These are phyloP conservation scores for Trypoxylon attenuatum DNA, from an alignment of 2,888 invertebrate species.

Conservation along the genomic window DNA sequence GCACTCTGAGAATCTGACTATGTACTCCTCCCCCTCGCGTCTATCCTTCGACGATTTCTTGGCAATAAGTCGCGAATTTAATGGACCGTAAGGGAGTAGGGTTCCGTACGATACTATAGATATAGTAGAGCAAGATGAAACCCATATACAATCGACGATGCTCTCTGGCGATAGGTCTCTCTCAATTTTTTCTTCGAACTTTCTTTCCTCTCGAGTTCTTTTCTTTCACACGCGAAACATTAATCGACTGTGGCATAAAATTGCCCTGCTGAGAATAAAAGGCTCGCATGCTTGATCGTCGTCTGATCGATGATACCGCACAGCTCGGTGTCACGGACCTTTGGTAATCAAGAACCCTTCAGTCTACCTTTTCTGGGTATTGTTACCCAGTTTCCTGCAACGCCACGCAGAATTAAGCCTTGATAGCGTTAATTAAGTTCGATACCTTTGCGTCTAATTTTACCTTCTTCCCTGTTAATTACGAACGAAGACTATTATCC, in stretches of 20 bases:
- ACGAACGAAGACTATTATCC: too few species aligned
- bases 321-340: too few species aligned
- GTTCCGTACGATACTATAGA: slow-evolving; percentile 32
- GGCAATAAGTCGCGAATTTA: slow-evolving; percentile 43
- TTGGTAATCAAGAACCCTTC: too few species aligned
- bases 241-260: slow-evolving; percentile 37
- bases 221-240: slow-evolving; percentile 13
- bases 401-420: too few species aligned
- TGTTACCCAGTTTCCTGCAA: too few species aligned
- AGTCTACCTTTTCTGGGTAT: too few species aligned
- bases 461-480: too few species aligned
- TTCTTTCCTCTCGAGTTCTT: background rate
- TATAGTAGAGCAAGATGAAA: slow-evolving; percentile 31
- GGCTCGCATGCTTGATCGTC: slow-evolving; percentile 28
- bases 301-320: slow-evolving; percentile 32
- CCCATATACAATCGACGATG: slow-evolving; percentile 41
- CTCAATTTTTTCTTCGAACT: background rate
- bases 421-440: too few species aligned
- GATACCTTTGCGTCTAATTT: too few species aligned
- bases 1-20: too few species aligned
- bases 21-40: slow-evolving; percentile 10
- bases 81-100: slow-evolving; percentile 50
- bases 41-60: slow-evolving; percentile 36
- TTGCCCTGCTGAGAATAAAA: slow-evolving; percentile 24
- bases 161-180: slow-evolving; percentile 19